phyloP scores from a whole-genome alignment of 2,797 vertebrate species.

The Syngnathus acus region DNA sequence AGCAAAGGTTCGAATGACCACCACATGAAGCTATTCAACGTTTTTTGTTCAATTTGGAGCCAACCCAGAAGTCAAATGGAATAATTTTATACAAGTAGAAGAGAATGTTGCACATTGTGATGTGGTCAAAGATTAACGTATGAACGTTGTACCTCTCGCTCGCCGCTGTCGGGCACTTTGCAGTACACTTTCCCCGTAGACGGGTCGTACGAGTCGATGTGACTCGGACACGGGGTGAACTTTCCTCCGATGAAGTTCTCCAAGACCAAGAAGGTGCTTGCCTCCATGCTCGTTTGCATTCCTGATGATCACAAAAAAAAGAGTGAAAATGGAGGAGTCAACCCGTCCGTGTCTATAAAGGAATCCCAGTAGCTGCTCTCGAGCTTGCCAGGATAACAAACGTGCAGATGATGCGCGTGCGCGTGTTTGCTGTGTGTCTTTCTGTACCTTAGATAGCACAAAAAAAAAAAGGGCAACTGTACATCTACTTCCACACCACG shows the following conservation, averaged over 20 bases:
- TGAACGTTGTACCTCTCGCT: constrained; percentile 73
- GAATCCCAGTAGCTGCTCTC: not conserved
- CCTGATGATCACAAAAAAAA: not conserved
- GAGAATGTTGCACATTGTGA: too few species aligned
- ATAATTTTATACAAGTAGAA: not conserved
- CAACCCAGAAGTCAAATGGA: not conserved
- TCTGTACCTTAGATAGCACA: not conserved
- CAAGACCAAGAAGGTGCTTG: constrained; percentile 65
- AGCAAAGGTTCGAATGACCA: constrained; percentile 48
- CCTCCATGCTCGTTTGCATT: constrained; percentile 12
- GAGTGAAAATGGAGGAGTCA: not conserved
- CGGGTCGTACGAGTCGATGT: constrained; percentile 85
- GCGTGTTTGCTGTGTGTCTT: not conserved
- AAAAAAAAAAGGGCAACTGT: not conserved
- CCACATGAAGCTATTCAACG: not conserved
- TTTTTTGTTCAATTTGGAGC: not conserved
- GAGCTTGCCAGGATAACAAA: not conserved
- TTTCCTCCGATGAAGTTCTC: constrained; percentile 89
- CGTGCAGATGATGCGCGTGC: not conserved
- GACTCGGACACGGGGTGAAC: constrained; percentile 74
- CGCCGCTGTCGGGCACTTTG: constrained; percentile 86
- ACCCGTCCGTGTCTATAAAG: not conserved
- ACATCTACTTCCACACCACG: not conserved
- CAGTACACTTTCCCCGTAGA: constrained; percentile 86
- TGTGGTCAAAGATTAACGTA: too few species aligned